These are phyloP conservation scores for Lasioglossum marginatum DNA, from an alignment of 2,888 invertebrate genomes.

Conservation along the genomic window DNA sequence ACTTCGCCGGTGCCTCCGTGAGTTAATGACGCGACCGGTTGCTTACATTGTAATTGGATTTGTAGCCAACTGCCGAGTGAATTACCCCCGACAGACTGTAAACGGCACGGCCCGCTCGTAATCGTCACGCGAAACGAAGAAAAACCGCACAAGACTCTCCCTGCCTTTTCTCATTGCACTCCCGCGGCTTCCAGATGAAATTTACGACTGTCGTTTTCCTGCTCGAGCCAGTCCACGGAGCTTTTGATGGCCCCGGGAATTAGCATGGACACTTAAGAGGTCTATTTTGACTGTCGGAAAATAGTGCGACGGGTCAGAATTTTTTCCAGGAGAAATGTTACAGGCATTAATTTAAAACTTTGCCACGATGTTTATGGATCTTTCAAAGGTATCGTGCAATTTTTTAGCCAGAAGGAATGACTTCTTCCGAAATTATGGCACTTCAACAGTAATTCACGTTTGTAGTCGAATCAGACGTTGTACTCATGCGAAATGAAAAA, in stretches of 20 bases:
- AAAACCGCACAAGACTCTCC: not conserved
- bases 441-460: not conserved
- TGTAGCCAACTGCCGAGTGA: not conserved
- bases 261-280: not conserved
- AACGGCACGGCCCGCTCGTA: not conserved
- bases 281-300: not conserved
- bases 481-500: not conserved
- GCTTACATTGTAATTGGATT: constrained; percentile 1
- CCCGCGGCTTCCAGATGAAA: not conserved
- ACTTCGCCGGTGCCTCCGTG: not conserved
- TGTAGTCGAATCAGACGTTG: not conserved
- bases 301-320: not conserved
- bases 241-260: not conserved
- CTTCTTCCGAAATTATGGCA: not conserved
- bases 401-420: not conserved
- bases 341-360: not conserved
- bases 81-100: not conserved
- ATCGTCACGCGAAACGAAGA: not conserved
- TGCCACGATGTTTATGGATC: not conserved
- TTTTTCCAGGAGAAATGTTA: not conserved
- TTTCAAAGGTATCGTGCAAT: not conserved
- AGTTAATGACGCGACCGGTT: not conserved
- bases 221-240: not conserved
- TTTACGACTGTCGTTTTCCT: not conserved
- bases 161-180: not conserved